Percentiles rank a stretch among this genome's conserved stretches.
phyloP scores from a whole-genome alignment of 2,888 invertebrate species.

The Rutpela maculata region DNA sequence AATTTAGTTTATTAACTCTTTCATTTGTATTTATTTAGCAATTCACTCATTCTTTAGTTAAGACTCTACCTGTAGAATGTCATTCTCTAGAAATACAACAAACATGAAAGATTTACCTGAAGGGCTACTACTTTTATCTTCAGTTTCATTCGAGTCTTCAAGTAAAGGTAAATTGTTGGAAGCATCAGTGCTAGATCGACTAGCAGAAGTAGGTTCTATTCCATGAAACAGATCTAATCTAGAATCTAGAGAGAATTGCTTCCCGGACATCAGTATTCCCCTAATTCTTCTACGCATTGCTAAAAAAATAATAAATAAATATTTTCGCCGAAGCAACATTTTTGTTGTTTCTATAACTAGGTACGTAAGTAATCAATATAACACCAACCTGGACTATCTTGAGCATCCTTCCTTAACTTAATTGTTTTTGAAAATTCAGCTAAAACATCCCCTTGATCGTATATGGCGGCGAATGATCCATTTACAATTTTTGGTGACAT shows the following conservation, averaged over 20 bases:
- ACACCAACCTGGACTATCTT: conserved; percentile 84
- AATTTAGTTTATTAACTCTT: too few relatives aligned
- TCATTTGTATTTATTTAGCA: too few relatives aligned
- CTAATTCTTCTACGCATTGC: conserved; percentile 91
- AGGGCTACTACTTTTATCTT: conserved; percentile 61
- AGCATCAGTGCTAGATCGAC: conserved; percentile 44
- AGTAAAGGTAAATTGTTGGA: conserved; percentile 62
- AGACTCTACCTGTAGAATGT: too few relatives aligned
- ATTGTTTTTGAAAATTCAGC: conserved; percentile 83
- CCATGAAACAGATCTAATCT: conserved; percentile 92
- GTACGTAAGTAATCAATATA: background rate
- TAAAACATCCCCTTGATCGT: conserved; percentile 86
- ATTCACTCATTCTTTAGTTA: too few relatives aligned
- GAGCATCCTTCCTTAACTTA: conserved; percentile 81
- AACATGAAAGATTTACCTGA: conserved; percentile 53
- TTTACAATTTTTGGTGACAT: conserved; percentile 98
- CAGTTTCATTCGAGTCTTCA: conserved; percentile 68
- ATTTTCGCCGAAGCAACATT: background rate
- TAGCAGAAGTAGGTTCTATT: conserved; percentile 72
- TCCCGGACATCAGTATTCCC: conserved; percentile 92
- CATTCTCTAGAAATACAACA: too few relatives aligned
- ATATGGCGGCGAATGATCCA: conserved; percentile 93
- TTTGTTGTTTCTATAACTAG: background rate
- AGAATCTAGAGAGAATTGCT: conserved; percentile 93
- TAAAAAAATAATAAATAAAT: conserved; percentile 65